Conservation (phyloP, 2,888 invertebrate genomes). For the Gastrophysa polygoni region DNA sequence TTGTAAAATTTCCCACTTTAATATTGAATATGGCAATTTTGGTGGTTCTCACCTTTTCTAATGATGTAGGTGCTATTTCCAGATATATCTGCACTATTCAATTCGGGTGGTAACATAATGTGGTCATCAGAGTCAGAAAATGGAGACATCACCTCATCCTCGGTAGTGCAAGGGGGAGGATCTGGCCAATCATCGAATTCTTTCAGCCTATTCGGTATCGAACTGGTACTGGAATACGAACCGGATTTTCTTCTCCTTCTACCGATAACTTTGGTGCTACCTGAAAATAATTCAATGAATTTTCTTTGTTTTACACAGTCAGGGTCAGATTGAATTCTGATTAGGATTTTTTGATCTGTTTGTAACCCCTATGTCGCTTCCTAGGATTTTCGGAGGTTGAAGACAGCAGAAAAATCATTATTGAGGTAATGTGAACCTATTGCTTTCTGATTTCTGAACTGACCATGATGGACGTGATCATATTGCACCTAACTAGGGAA, state of each 20-base stretch:
- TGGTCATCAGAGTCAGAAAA: slow-evolving; percentile 67
- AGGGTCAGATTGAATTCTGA: too few species aligned
- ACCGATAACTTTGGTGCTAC: slow-evolving; percentile 55
- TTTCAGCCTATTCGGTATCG: slow-evolving; percentile 70
- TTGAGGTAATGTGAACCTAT: too few species aligned
- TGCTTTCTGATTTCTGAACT: too few species aligned
- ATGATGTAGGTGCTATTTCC: slow-evolving; percentile 82
- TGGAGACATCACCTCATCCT: slow-evolving; percentile 72
- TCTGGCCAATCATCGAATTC: slow-evolving; percentile 80
- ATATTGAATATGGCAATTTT: too few species aligned
- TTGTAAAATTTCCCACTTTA: too few species aligned
- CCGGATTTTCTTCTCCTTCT: slow-evolving; percentile 49
- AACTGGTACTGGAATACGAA: slow-evolving; percentile 73
- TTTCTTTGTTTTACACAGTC: too few species aligned
- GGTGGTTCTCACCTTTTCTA: slow-evolving; percentile 63
- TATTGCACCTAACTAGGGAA: too few species aligned
- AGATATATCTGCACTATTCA: slow-evolving; percentile 60
- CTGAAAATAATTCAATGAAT: slow-evolving; percentile 17
- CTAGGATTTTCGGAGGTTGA: too few species aligned
- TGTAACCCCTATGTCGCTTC: too few species aligned
- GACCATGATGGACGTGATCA: too few species aligned
- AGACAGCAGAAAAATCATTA: too few species aligned
- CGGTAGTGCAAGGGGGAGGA: slow-evolving; percentile 71
- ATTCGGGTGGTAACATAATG: slow-evolving; percentile 49
- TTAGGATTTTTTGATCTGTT: too few species aligned